Conservation (phyloP, 2,888 invertebrate species). For the Patella pellucida region DNA sequence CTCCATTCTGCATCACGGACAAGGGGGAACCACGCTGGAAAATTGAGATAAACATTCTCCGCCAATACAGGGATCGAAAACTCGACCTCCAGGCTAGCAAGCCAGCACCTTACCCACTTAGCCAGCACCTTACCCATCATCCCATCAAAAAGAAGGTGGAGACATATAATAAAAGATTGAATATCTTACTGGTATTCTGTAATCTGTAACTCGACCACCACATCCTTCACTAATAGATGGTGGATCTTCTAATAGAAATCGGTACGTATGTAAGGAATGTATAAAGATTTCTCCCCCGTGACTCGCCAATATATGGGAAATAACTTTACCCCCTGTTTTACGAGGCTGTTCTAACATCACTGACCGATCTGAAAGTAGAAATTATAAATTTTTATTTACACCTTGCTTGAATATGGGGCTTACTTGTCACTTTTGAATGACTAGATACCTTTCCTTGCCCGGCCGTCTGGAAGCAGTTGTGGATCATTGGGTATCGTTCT, state of each 20-base stretch:
- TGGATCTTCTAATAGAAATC: slow-evolving; percentile 92
- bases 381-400: neutral
- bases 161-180: slow-evolving; percentile 5
- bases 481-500: too few relatives aligned
- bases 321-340: slow-evolving; percentile 81
- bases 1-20: too few relatives aligned
- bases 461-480: too few relatives aligned
- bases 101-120: neutral
- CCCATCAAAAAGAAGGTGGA: slow-evolving; percentile 10
- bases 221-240: slow-evolving; percentile 95
- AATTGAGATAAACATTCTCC: too few relatives aligned
- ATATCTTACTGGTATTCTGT: slow-evolving; percentile 77
- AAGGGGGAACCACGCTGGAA: too few relatives aligned
- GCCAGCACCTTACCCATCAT: too few relatives aligned
- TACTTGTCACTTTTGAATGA: too few relatives aligned
- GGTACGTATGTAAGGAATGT: slow-evolving; percentile 86
- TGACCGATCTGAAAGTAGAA: slow-evolving; percentile 64
- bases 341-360: slow-evolving; percentile 84
- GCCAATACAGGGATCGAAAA: too few relatives aligned
- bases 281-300: slow-evolving; percentile 97
- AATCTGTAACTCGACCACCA: slow-evolving; percentile 94
- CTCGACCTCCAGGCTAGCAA: too few relatives aligned
- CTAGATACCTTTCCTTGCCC: too few relatives aligned
- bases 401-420: too few relatives aligned
- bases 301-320: slow-evolving; percentile 92